Evolutionary conservation across 2,888 invertebrate genomes (phyloP), one percentile per base, ranked within the genome.

Genomic region (Drosophila peninsularis): DNA sequence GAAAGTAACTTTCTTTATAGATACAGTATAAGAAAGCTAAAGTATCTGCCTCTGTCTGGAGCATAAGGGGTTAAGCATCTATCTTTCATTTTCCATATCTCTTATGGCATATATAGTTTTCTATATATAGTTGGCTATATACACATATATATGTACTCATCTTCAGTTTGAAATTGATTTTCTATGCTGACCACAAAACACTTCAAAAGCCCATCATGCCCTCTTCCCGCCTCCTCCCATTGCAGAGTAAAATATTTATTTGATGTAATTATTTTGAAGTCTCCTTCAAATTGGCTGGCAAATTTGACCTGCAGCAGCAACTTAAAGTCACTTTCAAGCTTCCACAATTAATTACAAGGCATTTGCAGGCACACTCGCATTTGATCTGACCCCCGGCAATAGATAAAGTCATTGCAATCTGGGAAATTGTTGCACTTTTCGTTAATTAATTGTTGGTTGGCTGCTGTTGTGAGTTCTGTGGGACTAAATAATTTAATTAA

Each of bases 401-500:
- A 53, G 62, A 47, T 32, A 13, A 30, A 47, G 6, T 47, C 3
- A 17, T 13, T 47, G 11, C 0, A 30, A 45, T 66, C 65, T 64
- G 30, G 47, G 10, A 61, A 32, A 52, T 66, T 64, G 56, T 44
- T 36, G 37, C 58, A 67, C 52, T 67, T 64, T 65, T 62, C 60
- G 73, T 80, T 80, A 77, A 77, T 71, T 72, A 68, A 66, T 63
- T 57, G 56, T 67, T 45, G 53, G 65, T 55, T 30, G 5, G 39
- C 14, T 62, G 50, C 19, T 41, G 45, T 34, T 41, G 44, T 37
- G 50, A 58, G 62, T 63, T 34, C 34, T 45, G 42, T 58, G 21
- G 54, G 68, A 56, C 70, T 61, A 54, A 70, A 17, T 37, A 37
- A 52, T 52, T 37, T 27, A 52, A 68, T 78, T 69, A 45, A 58